Base-by-base conservation (phyloP, 2,797 vertebrate genomes). In the Spinus pinus region DNA sequence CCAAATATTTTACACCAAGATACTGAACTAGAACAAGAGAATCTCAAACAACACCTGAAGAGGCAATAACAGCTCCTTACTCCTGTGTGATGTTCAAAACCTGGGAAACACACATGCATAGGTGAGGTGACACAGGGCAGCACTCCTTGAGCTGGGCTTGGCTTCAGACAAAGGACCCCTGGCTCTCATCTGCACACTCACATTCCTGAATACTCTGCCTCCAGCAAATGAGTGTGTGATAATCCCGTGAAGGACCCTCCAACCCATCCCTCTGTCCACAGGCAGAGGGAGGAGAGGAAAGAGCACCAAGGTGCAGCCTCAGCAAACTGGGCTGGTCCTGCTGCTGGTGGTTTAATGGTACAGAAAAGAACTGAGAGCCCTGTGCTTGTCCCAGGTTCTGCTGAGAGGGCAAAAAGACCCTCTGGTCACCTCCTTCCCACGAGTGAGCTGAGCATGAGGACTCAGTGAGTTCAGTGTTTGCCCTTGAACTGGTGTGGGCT, bases 401-500 rank as follows among this genome's bases (percentile, higher is more conserved):
- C 93, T 92, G 67, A 81, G 69, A 62, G 65, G 57, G 39, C 92
- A 85, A 14, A 85, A 86, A 60, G 54, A 91, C 54, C 46, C 53
- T 23, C 14, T 50, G 82, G 82, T 35, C 51, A n/a, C 23, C 78
- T 80, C 53, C 70, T 54, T 88, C 84, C 80, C 93, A 70, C 13
- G 17, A 12, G 41, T 37, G 89, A 90, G 65, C 47, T 6, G 1
- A 91, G 82, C 80, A 31, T 9, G 30, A 24, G 70, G 58, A 86
- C 60, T 73, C 72, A 21, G 1, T 8, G 46, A 82, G 92, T 72
- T 82, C 81, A 65, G 82, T 12, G 57, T 61, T 86, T 87, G 92
- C 79, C 96, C 96, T 97, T 96, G 96, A 96, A 94, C 93, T 66
- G 71, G 35, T 49, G 78, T 30, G 62, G 78, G 86, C 91, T 93